These are phyloP conservation scores for Dasyurus viverrinus DNA, from an alignment of 2,113 vertebrate genomes.

Conservation along the genomic window DNA sequence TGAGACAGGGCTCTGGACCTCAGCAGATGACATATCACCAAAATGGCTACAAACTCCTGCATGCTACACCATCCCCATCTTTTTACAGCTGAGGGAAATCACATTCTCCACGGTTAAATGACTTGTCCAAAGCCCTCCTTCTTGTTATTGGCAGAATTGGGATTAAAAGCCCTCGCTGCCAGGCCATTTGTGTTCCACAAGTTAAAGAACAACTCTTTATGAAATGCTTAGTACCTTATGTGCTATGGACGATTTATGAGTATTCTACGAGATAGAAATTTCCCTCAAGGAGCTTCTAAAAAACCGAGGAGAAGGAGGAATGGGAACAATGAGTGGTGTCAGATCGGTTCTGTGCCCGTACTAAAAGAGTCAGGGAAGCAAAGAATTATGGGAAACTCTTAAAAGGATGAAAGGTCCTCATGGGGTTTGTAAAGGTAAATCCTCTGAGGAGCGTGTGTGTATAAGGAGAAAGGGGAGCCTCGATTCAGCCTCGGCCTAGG, in stretches of 20 bases:
- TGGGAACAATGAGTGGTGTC: neutral
- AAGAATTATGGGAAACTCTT: conserved; percentile 1
- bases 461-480: conserved; percentile 12
- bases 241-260: neutral
- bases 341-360: conserved; percentile 15
- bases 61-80: neutral
- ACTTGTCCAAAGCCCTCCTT: neutral
- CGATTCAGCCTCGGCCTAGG: neutral
- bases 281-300: conserved; percentile 21
- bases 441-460: neutral
- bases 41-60: neutral
- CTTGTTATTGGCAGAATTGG: neutral
- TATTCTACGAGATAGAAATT: neutral
- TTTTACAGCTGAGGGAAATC: neutral
- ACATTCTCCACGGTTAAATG: neutral
- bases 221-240: neutral
- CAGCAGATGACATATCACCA: neutral
- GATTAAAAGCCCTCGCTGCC: neutral
- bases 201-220: neutral
- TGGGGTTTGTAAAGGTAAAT: neutral
- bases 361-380: conserved; percentile 32
- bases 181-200: neutral
- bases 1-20: neutral
- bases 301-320: conserved; percentile 1
- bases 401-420: neutral